phyloP scores from a whole-genome alignment of 92 coral and sea anemone species.

The Paragorgia papillata region DNA sequence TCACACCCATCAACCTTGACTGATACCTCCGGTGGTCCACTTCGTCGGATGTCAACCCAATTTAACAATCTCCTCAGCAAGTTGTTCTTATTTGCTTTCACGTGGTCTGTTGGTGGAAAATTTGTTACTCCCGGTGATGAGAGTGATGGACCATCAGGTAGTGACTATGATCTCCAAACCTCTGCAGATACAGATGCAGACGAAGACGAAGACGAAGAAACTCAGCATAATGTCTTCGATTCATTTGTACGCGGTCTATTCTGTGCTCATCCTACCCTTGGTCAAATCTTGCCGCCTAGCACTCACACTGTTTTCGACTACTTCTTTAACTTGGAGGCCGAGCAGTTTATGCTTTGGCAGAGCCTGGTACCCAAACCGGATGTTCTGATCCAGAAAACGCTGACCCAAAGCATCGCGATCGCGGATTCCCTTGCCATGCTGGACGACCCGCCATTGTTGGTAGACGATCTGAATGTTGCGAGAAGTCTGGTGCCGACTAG shows the following conservation, averaged over 20 bases:
- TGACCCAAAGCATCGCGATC: conserved; percentile 75
- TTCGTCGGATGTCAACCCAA: conserved; percentile 68
- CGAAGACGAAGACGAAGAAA: conserved; percentile 61
- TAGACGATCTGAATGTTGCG: conserved; percentile 62
- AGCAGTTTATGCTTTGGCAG: conserved; percentile 80
- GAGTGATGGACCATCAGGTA: conserved; percentile 1
- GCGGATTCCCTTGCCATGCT: conserved; percentile 65
- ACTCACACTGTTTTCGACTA: conserved; percentile 72
- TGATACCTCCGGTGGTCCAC: conserved; percentile 42
- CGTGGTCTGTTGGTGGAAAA: conserved; percentile 93
- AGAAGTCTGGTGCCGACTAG: conserved; percentile 88
- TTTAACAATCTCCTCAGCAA: conserved; percentile 67
- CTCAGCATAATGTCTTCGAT: conserved; percentile 66
- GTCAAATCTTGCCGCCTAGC: neutral
- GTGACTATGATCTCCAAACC: neutral
- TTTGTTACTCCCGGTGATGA: conserved; percentile 53
- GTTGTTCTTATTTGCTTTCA: conserved; percentile 84
- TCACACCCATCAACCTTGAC: conserved; percentile 51
- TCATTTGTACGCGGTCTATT: conserved; percentile 73
- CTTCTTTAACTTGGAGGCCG: conserved; percentile 86
- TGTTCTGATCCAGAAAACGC: conserved; percentile 85
- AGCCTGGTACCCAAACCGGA: conserved; percentile 80
- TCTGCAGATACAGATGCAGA: conserved; percentile 16
- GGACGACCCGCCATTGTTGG: conserved; percentile 66
- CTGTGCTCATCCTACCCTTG: conserved; percentile 51